Base-by-base conservation (phyloP, 2,113 vertebrate genomes). In the Machaerirhynchus nigripectus region DNA sequence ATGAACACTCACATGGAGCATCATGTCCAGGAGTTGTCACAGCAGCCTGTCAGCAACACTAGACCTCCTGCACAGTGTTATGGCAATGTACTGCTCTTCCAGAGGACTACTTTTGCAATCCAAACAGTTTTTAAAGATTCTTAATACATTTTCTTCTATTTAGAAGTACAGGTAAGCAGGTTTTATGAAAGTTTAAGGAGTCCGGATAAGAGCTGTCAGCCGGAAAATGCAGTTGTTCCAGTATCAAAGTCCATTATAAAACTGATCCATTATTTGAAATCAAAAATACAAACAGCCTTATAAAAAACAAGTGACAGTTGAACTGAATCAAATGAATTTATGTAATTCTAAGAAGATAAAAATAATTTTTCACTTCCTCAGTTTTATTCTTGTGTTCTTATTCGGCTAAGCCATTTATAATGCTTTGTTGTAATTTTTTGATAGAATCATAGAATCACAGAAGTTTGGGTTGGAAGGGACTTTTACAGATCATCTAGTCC, bases 11-110 rank as follows among this genome's bases (percentile, higher is more conserved):
- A 0, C 9, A 47, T 15, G 8, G 3, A 63, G 39, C 30, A 59
- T 33, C 6, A 1, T 3, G 3, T n/a, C 33, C 44, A 23, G 26
- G 35, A 35, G 15, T 7, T 47, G 40, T 55, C 2, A 9, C 3
- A 70, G 21, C 17, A 61, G 20, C 7, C 22, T n/a, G 6, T 47
- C 15, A 39, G 42, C 6, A 42, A 20, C 50, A 28, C 21, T 7
- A 20, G 28, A 27, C 10, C 6, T 46, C 57, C 22, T 28, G 39
- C 53, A 73, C 13, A 4, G 10, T 18, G 21, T 30, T 76, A 9
- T 3, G 2, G 26, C 5, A 3, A 47, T 1, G 3, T 19, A 15
- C 15, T 77, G 33, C 18, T 68, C 35, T 84, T 59, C 27, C 37
- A 42, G 19, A 64, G 10, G 15, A 35, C 35, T 55, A 14, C 17